phyloP scores from a whole-genome alignment of 2,888 invertebrate genomes.

The Metalampra italica region DNA sequence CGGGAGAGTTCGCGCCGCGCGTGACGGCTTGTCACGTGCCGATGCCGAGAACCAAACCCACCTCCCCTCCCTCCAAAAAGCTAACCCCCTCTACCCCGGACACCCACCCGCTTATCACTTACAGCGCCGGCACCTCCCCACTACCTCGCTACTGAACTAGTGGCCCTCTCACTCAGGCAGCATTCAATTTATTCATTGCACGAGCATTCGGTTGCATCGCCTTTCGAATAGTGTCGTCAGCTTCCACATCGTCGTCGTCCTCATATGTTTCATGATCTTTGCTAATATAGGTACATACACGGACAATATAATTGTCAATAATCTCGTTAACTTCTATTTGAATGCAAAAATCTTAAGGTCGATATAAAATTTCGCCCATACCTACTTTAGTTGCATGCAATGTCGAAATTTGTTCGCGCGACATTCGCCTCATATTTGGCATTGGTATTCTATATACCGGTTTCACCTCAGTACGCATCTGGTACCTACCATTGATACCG shows the following conservation, averaged over 20 bases:
- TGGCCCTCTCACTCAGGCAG: conserved; percentile 31
- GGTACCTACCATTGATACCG: conserved; percentile 14
- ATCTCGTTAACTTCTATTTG: background rate
- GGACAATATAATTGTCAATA: too few relatives aligned
- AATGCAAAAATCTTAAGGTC: conserved; percentile 1
- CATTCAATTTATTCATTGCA: conserved; percentile 24
- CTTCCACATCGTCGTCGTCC: background rate
- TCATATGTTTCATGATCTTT: too few relatives aligned
- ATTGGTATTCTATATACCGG: conserved; percentile 28
- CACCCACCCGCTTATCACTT: conserved; percentile 30
- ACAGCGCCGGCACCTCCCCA: conserved; percentile 30
- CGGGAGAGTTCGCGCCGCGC: conserved; percentile 33
- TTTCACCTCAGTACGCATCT: conserved; percentile 25
- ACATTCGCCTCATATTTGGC: conserved; percentile 10
- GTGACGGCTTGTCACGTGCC: conserved; percentile 54
- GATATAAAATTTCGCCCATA: conserved; percentile 5
- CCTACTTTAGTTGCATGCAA: conserved; percentile 1
- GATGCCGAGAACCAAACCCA: conserved; percentile 18
- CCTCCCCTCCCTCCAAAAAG: conserved; percentile 6
- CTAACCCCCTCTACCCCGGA: too few relatives aligned
- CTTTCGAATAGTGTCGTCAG: background rate
- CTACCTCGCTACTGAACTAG: conserved; percentile 16
- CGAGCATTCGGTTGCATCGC: conserved; percentile 16
- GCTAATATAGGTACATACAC: too few relatives aligned
- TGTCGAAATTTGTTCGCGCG: conserved; percentile 16